Conservation (phyloP, 1,140 invertebrate species). For the Macrobrachium rosenbergii region DNA sequence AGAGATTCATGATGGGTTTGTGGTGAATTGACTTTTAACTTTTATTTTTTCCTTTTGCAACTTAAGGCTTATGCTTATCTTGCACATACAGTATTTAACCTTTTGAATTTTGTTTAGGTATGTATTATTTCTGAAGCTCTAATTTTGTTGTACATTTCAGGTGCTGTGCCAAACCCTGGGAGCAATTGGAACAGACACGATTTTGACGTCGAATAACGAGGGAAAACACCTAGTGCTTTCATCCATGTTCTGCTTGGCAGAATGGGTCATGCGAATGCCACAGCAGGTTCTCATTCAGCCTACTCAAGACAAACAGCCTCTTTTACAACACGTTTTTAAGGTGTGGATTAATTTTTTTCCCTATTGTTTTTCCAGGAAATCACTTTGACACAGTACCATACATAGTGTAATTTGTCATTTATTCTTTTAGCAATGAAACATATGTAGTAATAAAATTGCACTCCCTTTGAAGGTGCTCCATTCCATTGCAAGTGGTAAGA, state of each 20-base stretch:
- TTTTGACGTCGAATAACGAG: conserved; percentile 71
- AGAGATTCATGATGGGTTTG: too few relatives aligned
- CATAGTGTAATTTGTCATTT: too few relatives aligned
- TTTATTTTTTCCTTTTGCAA: too few relatives aligned
- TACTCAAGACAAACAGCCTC: conserved; percentile 68
- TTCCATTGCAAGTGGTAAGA: conserved; percentile 70
- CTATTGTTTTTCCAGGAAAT: too few relatives aligned
- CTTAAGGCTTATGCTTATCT: too few relatives aligned
- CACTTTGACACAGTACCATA: too few relatives aligned
- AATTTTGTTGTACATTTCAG: conserved; percentile 32
- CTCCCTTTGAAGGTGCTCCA: conserved; percentile 70
- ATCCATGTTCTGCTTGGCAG: conserved; percentile 89
- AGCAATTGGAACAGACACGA: conserved; percentile 51
- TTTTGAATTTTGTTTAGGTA: too few relatives aligned
- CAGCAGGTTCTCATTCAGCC: conserved; percentile 71
- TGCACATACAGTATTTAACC: too few relatives aligned
- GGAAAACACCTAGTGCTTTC: conserved; percentile 83
- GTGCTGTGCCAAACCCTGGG: conserved; percentile 64
- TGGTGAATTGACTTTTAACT: too few relatives aligned
- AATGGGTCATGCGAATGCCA: conserved; percentile 90
- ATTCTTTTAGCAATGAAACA: too few relatives aligned
- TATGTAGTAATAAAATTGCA: too few relatives aligned
- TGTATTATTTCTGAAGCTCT: neutral
- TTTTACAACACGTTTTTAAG: conserved; percentile 77
- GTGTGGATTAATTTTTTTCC: conserved; percentile 67